Conservation (phyloP, 1,140 invertebrate species). For the Drosophila kikkawai region DNA sequence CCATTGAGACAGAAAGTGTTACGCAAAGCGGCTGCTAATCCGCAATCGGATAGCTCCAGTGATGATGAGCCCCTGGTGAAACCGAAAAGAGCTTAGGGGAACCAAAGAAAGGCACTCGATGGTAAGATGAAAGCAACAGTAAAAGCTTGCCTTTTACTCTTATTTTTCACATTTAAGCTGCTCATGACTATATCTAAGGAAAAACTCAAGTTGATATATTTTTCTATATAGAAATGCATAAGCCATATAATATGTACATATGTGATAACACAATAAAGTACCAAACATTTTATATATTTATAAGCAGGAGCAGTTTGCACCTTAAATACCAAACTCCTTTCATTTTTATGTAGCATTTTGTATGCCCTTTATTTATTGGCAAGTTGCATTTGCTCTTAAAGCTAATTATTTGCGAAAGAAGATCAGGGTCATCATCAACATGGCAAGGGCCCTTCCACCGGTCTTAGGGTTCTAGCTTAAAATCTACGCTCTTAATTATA, state of each 20-base stretch:
- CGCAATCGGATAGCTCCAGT: slow-evolving; percentile 19
- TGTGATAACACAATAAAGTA: slow-evolving; percentile 32
- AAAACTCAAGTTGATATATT: slow-evolving; percentile 1
- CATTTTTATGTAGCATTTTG: slow-evolving; percentile 41
- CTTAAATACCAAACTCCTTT: neutral
- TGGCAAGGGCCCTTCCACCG: slow-evolving; percentile 77
- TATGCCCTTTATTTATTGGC: slow-evolving; percentile 72
- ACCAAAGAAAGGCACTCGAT: too few relatives aligned
- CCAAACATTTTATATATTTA: slow-evolving; percentile 21
- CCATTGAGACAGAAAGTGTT: neutral
- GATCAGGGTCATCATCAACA: slow-evolving; percentile 59
- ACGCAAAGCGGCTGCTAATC: neutral
- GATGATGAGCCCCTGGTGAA: slow-evolving; percentile 25
- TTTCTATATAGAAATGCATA: slow-evolving; percentile 1
- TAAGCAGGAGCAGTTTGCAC: neutral
- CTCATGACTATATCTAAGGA: neutral
- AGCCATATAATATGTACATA: slow-evolving; percentile 1
- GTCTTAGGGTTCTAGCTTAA: slow-evolving; percentile 34
- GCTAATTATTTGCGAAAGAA: slow-evolving; percentile 18
- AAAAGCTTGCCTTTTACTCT: neutral
- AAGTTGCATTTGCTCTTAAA: slow-evolving; percentile 58
- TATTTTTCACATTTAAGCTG: neutral
- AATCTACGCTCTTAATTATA: slow-evolving; percentile 16
- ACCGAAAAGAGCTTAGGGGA: slow-evolving; percentile 9
- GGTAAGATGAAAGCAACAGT: neutral